Percentiles rank a stretch among this genome's conserved stretches.
Evolutionary conservation across 1,140 invertebrate genomes (phyloP).

Genomic region (Drosophila micromelanica): DNA sequence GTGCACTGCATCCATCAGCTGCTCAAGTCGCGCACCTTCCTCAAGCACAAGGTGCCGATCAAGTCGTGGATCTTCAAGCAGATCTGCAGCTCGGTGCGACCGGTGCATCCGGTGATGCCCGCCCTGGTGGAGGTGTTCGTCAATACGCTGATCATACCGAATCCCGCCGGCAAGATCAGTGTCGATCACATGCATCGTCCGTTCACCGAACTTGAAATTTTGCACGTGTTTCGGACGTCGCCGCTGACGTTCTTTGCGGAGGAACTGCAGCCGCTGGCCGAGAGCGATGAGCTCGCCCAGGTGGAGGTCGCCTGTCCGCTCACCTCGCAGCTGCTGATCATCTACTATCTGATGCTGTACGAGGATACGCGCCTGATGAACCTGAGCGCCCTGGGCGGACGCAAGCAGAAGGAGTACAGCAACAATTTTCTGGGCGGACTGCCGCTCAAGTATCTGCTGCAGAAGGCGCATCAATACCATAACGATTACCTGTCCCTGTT

Average conservation of each 20-base stretch:
- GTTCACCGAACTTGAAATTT: conserved; percentile 95
- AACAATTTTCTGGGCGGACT: conserved; percentile 95
- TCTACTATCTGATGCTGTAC: conserved; percentile 97
- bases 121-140: conserved; percentile 98
- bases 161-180: conserved; percentile 84
- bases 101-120: conserved; percentile 96
- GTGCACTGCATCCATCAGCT: conserved; percentile 99
- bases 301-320: conserved; percentile 87
- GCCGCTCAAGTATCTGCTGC: conserved; percentile 97
- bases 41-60: conserved; percentile 97
- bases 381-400: conserved; percentile 89
- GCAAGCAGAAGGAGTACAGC: conserved; percentile 94
- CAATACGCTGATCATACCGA: conserved; percentile 94
- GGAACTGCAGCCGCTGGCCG: conserved; percentile 85
- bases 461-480: conserved; percentile 96
- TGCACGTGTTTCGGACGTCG: conserved; percentile 92
- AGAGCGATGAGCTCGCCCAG: conserved; percentile 58
- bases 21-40: conserved; percentile 96
- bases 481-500: conserved; percentile 95
- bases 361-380: conserved; percentile 95
- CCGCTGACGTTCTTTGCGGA: conserved; percentile 86
- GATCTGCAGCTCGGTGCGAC: conserved; percentile 93
- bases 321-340: conserved; percentile 94
- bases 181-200: conserved; percentile 94
- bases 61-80: conserved; percentile 98